phyloP scores from a whole-genome alignment of 2,113 vertebrate genomes.

The Nibea coibor region DNA sequence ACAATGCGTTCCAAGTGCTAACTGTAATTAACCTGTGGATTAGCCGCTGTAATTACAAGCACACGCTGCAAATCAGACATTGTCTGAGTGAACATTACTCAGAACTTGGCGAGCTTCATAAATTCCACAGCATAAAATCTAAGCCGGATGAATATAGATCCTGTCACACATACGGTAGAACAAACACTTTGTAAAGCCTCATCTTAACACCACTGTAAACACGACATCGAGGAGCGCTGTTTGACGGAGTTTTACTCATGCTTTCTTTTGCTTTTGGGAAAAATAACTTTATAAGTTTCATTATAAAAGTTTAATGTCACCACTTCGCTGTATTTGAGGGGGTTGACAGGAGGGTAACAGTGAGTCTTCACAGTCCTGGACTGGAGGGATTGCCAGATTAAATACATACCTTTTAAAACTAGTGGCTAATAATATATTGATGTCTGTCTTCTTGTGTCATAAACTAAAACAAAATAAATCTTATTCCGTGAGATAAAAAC shows the following conservation, averaged over 20 bases:
- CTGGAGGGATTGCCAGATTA: neutral
- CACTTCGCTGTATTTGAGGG: neutral
- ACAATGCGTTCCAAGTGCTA: neutral
- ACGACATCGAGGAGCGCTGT: neutral
- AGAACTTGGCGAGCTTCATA: neutral
- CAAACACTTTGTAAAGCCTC: neutral
- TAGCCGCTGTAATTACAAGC: neutral
- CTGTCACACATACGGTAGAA: neutral
- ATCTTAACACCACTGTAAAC: neutral
- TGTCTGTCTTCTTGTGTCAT: neutral
- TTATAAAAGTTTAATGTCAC: neutral
- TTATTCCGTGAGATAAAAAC: neutral
- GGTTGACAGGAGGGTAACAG: neutral
- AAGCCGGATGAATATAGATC: neutral
- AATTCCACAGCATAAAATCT: neutral
- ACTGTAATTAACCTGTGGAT: constrained; percentile 7
- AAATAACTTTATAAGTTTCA: neutral
- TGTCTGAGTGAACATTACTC: neutral
- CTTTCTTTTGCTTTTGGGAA: neutral
- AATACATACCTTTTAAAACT: neutral
- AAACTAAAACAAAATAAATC: neutral
- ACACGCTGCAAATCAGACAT: neutral
- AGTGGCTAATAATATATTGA: neutral
- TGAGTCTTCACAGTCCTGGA: neutral
- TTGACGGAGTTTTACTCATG: neutral